A percentile compares a stretch with the other conserved stretches of the same genome.
phyloP scores from a whole-genome alignment of 2,888 invertebrate genomes.

The Napeogenes inachia region DNA sequence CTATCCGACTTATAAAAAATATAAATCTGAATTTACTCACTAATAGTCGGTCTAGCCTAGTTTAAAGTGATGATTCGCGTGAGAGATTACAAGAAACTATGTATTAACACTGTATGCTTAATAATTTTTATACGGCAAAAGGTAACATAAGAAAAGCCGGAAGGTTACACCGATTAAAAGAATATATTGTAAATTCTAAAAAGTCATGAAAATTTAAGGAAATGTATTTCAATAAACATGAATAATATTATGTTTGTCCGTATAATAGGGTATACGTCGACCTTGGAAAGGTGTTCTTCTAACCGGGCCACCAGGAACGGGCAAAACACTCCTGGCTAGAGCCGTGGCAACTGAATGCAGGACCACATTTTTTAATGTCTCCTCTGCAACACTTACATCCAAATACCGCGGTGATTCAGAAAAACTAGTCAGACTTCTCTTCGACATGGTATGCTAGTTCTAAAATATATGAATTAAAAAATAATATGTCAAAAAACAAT shows the following conservation, averaged over 20 bases:
- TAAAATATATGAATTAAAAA: background rate
- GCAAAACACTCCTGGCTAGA: slow-evolving; percentile 89
- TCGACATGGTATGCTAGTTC: slow-evolving; percentile 83
- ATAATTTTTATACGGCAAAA: slow-evolving; percentile 28
- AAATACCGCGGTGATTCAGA: slow-evolving; percentile 95
- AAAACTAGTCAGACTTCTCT: slow-evolving; percentile 89
- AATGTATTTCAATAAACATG: background rate
- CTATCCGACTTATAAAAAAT: slow-evolving; percentile 7
- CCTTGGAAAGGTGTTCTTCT: slow-evolving; percentile 88
- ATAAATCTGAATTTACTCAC: slow-evolving; percentile 15
- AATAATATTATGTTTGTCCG: background rate
- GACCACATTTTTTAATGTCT: slow-evolving; percentile 92
- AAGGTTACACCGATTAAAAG: background rate
- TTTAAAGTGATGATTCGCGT: slow-evolving; percentile 61
- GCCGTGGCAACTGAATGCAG: slow-evolving; percentile 94
- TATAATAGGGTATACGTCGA: slow-evolving; percentile 82
- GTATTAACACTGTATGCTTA: slow-evolving; percentile 39
- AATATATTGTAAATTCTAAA: background rate
- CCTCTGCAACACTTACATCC: slow-evolving; percentile 90
- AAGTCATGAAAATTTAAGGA: background rate
- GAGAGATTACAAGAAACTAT: slow-evolving; percentile 43
- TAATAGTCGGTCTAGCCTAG: slow-evolving; percentile 33
- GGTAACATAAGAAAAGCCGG: slow-evolving; percentile 13
- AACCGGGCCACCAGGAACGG: slow-evolving; percentile 85
- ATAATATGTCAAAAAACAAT: slow-evolving; percentile 2